A percentile compares a stretch with the other conserved stretches of the same genome.
Conservation (phyloP, 2,113 vertebrate species). For the Cryptomyrus ogoouensis region DNA sequence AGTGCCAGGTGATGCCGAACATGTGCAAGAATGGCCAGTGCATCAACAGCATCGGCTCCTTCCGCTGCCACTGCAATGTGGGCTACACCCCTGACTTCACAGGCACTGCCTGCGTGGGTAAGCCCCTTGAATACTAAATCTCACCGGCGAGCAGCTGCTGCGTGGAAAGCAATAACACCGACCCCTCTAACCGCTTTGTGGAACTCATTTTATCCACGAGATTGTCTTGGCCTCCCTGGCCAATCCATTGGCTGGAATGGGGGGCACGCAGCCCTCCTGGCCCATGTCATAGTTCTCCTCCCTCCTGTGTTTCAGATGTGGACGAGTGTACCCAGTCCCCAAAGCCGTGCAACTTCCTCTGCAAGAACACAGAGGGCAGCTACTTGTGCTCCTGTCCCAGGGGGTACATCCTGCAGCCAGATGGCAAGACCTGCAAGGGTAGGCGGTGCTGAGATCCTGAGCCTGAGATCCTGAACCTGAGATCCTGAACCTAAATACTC, state of each 20-base stretch:
- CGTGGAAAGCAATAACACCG: background rate
- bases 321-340: constrained; percentile 85
- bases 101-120: constrained; percentile 76
- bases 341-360: constrained; percentile 86
- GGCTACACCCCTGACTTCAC: constrained; percentile 75
- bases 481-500: background rate
- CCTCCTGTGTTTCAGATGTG: constrained; percentile 61
- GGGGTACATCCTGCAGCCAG: constrained; percentile 81
- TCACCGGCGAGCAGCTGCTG: background rate
- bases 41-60: constrained; percentile 87
- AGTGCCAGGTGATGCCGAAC: constrained; percentile 78
- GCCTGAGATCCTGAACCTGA: background rate
- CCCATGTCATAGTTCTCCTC: background rate
- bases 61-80: constrained; percentile 80
- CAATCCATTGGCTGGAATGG: background rate
- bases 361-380: constrained; percentile 91
- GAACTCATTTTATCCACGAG: background rate
- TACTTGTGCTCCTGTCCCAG: constrained; percentile 88
- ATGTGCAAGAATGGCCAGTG: constrained; percentile 82
- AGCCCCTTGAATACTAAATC: constrained; percentile 13
- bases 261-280: background rate
- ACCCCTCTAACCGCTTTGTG: background rate
- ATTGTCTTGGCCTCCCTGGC: background rate
- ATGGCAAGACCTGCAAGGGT: constrained; percentile 92
- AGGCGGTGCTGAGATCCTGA: background rate